A percentile compares a stretch with the other conserved stretches of the same genome.
Evolutionary conservation across 2,797 vertebrate genomes (phyloP).

Genomic region (Ctenosaura bakeri): DNA sequence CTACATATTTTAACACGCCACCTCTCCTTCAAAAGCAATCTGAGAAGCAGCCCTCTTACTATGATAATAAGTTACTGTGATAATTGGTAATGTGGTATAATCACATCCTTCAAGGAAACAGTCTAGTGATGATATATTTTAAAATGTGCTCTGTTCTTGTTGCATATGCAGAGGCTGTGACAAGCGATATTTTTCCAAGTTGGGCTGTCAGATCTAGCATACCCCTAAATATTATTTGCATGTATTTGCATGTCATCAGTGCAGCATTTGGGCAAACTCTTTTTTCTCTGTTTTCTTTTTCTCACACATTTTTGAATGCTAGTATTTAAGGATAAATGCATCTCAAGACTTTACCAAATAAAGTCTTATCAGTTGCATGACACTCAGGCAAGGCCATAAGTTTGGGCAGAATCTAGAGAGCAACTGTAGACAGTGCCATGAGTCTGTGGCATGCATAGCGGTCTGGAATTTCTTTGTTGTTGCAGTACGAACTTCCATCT

Average conservation of each 20-base stretch:
- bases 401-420: not conserved
- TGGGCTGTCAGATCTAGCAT: conserved; percentile 35
- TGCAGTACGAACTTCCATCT: not conserved
- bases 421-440: not conserved
- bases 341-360: not conserved
- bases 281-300: conserved; percentile 26
- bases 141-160: conserved; percentile 21
- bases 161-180: conserved; percentile 44
- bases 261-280: conserved; percentile 37
- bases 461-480: not conserved
- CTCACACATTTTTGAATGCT: conserved; percentile 13
- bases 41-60: conserved; percentile 25
- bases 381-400: not conserved
- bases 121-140: not conserved
- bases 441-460: not conserved
- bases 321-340: conserved; percentile 10
- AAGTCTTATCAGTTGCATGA: not conserved
- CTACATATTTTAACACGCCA: conserved; percentile 10
- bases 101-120: conserved; percentile 38
- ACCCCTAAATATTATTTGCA: conserved; percentile 45
- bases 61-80: conserved; percentile 34
- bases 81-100: conserved; percentile 37
- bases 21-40: conserved; percentile 15
- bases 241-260: conserved; percentile 40
- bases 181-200: conserved; percentile 31